Percentiles rank a stretch among this genome's conserved stretches.
These are phyloP conservation scores for Caerostris extrusa DNA, from an alignment of 1,140 invertebrate species.

Conservation along the genomic window DNA sequence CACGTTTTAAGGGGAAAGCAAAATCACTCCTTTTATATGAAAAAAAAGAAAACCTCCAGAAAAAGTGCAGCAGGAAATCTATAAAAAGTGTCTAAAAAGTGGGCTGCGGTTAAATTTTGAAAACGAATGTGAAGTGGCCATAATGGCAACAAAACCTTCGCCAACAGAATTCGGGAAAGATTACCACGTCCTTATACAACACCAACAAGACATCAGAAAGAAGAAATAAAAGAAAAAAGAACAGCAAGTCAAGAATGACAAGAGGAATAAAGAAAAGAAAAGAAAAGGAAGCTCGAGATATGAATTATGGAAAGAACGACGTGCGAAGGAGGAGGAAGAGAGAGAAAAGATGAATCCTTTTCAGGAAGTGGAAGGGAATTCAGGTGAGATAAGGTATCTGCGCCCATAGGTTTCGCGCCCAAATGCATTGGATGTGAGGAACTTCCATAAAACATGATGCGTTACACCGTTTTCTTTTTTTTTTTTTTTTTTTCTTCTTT, in stretches of 20 bases:
- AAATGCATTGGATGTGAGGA: constrained; percentile 62
- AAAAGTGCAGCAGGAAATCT: neutral
- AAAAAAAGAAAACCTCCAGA: neutral
- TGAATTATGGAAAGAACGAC: constrained; percentile 59
- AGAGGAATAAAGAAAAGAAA: constrained; percentile 7
- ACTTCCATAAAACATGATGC: constrained; percentile 68
- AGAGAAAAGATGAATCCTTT: constrained; percentile 57
- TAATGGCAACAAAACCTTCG: neutral
- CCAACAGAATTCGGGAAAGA: neutral
- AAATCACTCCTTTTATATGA: neutral
- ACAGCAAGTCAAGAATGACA: neutral
- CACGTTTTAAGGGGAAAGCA: neutral
- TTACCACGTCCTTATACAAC: neutral
- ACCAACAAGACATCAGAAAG: neutral
- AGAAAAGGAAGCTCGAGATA: neutral
- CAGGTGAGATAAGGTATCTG: constrained; percentile 53
- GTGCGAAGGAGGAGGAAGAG: neutral
- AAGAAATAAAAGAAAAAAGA: neutral
- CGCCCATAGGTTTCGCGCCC: constrained; percentile 56
- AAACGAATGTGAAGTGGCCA: constrained; percentile 10
- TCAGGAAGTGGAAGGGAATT: constrained; percentile 40
- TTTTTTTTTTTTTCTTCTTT: neutral
- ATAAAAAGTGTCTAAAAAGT: neutral
- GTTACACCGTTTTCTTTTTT: neutral
- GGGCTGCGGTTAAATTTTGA: neutral